These are phyloP conservation scores for Desmophyllum pertusum DNA, from an alignment of 92 coral and sea anemone genomes.

Conservation along the genomic window DNA sequence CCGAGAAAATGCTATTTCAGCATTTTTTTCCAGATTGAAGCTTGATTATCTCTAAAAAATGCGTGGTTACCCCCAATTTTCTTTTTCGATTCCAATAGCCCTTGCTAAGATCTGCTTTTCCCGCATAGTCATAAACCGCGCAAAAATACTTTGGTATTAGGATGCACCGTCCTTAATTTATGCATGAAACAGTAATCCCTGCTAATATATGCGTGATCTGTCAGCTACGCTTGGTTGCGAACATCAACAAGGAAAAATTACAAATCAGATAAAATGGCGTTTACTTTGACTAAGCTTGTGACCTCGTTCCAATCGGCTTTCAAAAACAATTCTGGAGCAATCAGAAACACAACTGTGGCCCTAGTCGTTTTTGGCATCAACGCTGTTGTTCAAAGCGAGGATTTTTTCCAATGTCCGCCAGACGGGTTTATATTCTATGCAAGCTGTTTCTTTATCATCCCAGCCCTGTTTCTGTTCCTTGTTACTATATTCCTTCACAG, in stretches of 20 bases:
- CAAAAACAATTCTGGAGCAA: conserved; percentile 57
- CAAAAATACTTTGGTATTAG: no score
- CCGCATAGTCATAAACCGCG: no score
- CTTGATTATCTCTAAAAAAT: no score
- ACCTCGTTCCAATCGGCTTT: conserved; percentile 69
- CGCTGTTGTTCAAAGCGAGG: conserved; percentile 72
- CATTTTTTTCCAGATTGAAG: no score
- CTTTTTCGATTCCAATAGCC: no score
- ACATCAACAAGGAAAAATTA: conserved; percentile 1
- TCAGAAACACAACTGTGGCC: conserved; percentile 59
- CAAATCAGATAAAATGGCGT: conserved; percentile 62
- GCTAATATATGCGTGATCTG: not conserved
- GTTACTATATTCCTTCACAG: conserved; percentile 67
- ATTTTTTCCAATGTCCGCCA: conserved; percentile 70
- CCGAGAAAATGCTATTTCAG: no score
- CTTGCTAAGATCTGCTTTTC: no score
- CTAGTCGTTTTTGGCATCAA: conserved; percentile 71
- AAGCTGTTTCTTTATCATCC: conserved; percentile 67
- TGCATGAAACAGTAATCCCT: not conserved
- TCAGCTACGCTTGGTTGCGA: not conserved
- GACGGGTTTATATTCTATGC: conserved; percentile 56
- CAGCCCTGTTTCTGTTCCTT: conserved; percentile 62
- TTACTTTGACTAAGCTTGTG: conserved; percentile 68
- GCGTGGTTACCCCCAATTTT: no score
- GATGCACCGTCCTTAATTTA: not conserved